These are phyloP conservation scores for Stenotaenia linearis DNA, from an alignment of 2,888 invertebrate genomes.

Conservation along the genomic window DNA sequence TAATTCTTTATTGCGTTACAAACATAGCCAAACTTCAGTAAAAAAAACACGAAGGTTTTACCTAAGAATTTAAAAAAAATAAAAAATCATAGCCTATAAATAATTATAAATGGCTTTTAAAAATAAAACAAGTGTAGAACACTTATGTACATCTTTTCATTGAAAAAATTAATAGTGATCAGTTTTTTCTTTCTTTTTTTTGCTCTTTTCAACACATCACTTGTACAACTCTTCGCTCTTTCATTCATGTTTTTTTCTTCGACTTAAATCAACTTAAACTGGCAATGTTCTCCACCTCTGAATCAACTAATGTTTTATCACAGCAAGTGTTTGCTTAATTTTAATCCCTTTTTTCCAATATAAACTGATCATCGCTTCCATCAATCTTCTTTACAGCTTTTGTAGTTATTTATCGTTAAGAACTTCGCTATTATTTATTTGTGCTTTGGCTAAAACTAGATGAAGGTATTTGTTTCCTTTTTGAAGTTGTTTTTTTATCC, in stretches of 20 bases:
- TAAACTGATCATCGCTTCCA: not conserved
- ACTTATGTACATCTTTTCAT: no score
- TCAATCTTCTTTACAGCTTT: not conserved
- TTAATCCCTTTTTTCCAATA: not conserved
- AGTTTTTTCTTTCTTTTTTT: no score
- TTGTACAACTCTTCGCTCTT: no score
- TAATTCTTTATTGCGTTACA: no score
- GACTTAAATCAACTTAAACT: not conserved
- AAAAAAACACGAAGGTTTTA: no score
- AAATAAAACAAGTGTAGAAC: no score
- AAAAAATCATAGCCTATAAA: no score
- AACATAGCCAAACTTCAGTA: no score
- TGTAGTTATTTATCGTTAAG: not conserved
- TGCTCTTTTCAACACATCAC: no score
- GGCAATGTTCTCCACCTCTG: not conserved
- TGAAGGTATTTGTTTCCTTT: conserved; percentile 12
- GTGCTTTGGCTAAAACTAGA: not conserved
- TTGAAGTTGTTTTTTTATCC: not conserved
- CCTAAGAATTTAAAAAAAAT: no score
- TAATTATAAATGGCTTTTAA: no score
- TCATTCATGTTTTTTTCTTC: not conserved
- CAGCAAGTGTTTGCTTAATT: not conserved
- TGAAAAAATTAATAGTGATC: no score
- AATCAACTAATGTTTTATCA: not conserved
- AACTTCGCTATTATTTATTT: not conserved